Base-by-base conservation (phyloP, 2,888 invertebrate genomes). In the Hoplodrina ambigua region DNA sequence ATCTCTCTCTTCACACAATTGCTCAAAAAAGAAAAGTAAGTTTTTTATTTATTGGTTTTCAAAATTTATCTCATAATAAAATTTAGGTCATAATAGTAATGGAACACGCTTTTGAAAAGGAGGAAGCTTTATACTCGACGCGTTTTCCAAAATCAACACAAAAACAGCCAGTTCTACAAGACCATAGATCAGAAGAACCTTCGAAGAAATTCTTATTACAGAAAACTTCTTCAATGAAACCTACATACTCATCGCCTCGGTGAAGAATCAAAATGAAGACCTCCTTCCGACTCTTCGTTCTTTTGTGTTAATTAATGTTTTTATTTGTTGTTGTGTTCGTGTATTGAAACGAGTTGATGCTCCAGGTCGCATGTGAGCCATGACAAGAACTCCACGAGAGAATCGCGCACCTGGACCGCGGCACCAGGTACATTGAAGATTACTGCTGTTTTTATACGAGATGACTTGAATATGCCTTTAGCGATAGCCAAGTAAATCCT, bases 361-460 rank as follows among this genome's bases (percentile, higher is more conserved):
- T 84, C 87, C 95, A 95, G 95, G 94, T 95, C 95, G 72, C 93
- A 94, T 91, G 93, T 94, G 84, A 92, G 89, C 91, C 94, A 94
- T 88, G 95, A 96, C 88, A 95, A 96, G 91, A 88, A 88, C 59
- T 86, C 93, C 41, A 80, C 93, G 59, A 87, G 95, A 87, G 95
- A 96, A 59, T 87, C 91, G 37, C 89, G 95, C 41, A 86, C 93
- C 53, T 95, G 95, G 95, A 92, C 92, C n/a, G 80, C 91, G 55
- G 86, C 91, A 53, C 89, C 83, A 86, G 85, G 86, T 86, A 86
- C 78, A 88, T 89, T 87, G 87, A 90, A 89, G 91, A 86, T 87
- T 85, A 82, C 75, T 74, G 81, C 79, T 84, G 85, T 81, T 85
- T 75, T 61, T 80, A 66, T 58, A 55, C 75, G 86, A 87, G 85